phyloP scores from a whole-genome alignment of 2,888 invertebrate genomes.

The Diabrotica balteata region DNA sequence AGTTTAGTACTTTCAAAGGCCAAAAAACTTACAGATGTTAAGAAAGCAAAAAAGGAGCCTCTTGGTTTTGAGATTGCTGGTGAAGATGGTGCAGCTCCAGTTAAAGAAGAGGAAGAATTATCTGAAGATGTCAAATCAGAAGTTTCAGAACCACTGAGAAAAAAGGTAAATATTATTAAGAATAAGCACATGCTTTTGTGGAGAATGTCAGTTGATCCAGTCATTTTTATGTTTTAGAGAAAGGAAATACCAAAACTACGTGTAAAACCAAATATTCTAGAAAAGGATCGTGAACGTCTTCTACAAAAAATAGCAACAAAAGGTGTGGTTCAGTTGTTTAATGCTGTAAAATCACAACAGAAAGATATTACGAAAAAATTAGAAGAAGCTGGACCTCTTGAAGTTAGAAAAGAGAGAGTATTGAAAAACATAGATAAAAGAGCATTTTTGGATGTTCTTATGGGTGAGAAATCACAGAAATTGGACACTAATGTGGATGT shows the following conservation, averaged over 20 bases:
- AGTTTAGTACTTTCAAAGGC: slow-evolving; percentile 80
- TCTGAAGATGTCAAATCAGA: slow-evolving; percentile 49
- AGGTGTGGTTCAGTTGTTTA: slow-evolving; percentile 92
- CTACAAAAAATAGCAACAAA: slow-evolving; percentile 87
- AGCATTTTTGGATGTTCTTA: slow-evolving; percentile 78
- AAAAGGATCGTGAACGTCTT: slow-evolving; percentile 78
- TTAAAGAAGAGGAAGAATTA: slow-evolving; percentile 59
- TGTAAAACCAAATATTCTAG: slow-evolving; percentile 77
- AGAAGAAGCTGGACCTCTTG: slow-evolving; percentile 74
- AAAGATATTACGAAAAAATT: slow-evolving; percentile 76
- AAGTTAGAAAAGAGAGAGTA: slow-evolving; percentile 78
- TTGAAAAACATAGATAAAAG: slow-evolving; percentile 79
- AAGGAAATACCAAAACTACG: slow-evolving; percentile 70
- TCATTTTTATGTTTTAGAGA: slow-evolving; percentile 62
- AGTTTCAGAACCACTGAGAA: slow-evolving; percentile 55
- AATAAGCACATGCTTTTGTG: not conserved
- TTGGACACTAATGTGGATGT: slow-evolving; percentile 54
- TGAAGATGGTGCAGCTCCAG: slow-evolving; percentile 62
- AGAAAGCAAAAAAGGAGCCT: slow-evolving; percentile 60
- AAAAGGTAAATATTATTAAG: slow-evolving; percentile 50
- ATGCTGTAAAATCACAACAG: slow-evolving; percentile 88
- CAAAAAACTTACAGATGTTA: slow-evolving; percentile 71
- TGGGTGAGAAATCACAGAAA: slow-evolving; percentile 70
- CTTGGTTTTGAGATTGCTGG: slow-evolving; percentile 72
- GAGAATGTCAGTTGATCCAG: too few species aligned